These are phyloP conservation scores for Typhlomys cinereus DNA, from an alignment of 2,113 vertebrate species.

Conservation along the genomic window DNA sequence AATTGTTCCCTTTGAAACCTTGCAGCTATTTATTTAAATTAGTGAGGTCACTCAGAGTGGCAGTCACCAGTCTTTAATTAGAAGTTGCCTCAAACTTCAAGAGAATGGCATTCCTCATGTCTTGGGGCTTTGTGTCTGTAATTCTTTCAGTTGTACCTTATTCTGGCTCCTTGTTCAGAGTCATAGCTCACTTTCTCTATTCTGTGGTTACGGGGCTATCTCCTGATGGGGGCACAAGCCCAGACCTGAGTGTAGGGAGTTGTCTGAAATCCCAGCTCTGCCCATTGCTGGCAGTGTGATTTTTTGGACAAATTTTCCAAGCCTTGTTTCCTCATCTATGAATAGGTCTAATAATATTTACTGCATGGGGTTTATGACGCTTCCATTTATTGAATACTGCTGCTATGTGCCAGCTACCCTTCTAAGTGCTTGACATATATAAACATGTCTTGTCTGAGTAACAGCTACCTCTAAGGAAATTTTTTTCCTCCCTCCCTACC, in stretches of 20 bases:
- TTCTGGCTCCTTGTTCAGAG: background rate
- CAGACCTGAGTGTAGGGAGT: background rate
- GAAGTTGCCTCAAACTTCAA: constrained; percentile 37
- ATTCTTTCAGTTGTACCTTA: background rate
- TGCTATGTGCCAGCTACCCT: background rate
- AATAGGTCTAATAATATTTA: constrained; percentile 4
- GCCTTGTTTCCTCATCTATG: constrained; percentile 13
- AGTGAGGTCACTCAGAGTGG: constrained; percentile 58
- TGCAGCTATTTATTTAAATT: constrained; percentile 67
- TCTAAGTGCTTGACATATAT: background rate
- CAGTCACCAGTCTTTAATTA: constrained; percentile 58
- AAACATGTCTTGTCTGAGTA: background rate
- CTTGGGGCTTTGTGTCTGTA: constrained; percentile 2
- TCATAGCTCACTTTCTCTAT: background rate
- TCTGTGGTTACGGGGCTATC: background rate
- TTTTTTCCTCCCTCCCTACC: too few relatives aligned
- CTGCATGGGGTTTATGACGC: background rate
- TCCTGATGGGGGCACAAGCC: background rate
- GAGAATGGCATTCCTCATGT: constrained; percentile 37
- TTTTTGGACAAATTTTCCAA: constrained; percentile 14
- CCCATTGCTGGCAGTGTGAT: background rate
- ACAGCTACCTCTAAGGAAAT: background rate
- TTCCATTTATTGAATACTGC: background rate
- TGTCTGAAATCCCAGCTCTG: background rate
- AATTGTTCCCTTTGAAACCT: constrained; percentile 64